Evolutionary conservation across 2,797 vertebrate genomes (phyloP).

Genomic region (Leuciscus waleckii): DNA sequence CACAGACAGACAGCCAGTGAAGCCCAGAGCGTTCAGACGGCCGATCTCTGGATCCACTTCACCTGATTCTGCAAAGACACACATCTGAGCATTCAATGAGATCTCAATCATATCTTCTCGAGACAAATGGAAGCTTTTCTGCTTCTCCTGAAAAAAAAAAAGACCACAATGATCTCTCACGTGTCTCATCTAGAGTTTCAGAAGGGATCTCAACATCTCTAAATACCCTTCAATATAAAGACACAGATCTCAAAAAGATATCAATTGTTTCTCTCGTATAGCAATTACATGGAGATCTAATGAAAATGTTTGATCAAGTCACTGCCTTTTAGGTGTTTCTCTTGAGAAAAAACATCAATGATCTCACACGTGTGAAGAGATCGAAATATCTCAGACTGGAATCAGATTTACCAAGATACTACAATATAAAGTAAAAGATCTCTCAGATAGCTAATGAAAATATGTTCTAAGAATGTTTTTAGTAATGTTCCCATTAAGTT

Average conservation of each 20-base stretch:
- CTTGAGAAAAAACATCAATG: background rate
- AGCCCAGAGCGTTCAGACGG: constrained; percentile 84
- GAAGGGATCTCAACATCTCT: background rate
- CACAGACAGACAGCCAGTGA: constrained; percentile 89
- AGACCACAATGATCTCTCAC: background rate
- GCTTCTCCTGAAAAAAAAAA: background rate
- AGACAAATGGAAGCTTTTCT: background rate
- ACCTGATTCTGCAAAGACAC: constrained; percentile 72
- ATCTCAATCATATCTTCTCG: background rate
- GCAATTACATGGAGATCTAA: background rate
- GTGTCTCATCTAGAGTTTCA: background rate
- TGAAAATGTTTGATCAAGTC: background rate
- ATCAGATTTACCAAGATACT: background rate
- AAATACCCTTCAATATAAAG: background rate
- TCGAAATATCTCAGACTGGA: background rate
- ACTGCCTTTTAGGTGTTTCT: background rate
- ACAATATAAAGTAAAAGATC: background rate
- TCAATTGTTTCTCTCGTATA: background rate
- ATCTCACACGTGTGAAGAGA: too few relatives aligned
- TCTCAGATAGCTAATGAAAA: background rate
- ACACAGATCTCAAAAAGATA: background rate
- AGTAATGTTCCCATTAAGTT: background rate
- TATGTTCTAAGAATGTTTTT: background rate
- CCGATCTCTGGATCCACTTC: constrained; percentile 85
- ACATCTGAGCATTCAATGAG: background rate